A percentile compares a stretch with the other conserved stretches of the same genome.
Evolutionary conservation across 2,113 vertebrate species (phyloP).

Genomic region (Prietella phreatophila): DNA sequence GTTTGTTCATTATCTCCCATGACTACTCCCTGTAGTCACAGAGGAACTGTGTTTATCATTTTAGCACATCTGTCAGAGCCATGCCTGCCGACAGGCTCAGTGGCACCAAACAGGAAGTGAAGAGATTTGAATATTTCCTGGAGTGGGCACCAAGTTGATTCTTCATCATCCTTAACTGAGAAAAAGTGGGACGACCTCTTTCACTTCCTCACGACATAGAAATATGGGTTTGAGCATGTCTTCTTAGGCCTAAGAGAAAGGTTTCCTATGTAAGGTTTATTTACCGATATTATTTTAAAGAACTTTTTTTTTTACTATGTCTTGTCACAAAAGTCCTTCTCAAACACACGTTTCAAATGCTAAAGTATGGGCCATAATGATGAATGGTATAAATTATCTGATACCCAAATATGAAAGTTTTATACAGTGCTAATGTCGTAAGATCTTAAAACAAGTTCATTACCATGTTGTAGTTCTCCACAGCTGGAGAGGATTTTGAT

Average conservation of each 20-base stretch:
- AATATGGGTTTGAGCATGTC: not conserved
- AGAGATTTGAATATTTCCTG: conserved; percentile 54
- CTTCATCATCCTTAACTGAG: conserved; percentile 1
- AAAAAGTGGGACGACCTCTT: not conserved
- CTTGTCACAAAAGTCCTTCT: too few species aligned
- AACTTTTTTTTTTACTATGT: not conserved
- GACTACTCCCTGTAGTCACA: conserved; percentile 44
- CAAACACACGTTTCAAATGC: not conserved
- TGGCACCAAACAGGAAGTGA: conserved; percentile 63
- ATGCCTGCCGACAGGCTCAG: conserved; percentile 40
- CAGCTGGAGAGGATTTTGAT: conserved; percentile 81
- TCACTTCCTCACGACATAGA: not conserved
- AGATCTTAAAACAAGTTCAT: not conserved
- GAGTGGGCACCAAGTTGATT: conserved; percentile 28
- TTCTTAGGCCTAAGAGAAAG: not conserved
- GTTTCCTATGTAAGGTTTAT: not conserved
- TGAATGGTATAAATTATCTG: not conserved
- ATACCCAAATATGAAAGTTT: not conserved
- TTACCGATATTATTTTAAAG: not conserved
- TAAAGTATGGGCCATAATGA: not conserved
- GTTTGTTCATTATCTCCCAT: conserved; percentile 47
- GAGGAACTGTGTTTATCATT: conserved; percentile 43
- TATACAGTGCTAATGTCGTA: not conserved
- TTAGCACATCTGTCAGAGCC: conserved; percentile 48
- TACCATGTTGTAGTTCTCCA: conserved; percentile 79